Base-by-base conservation (phyloP, 2,113 vertebrate genomes). In the Capreolus pygargus region DNA sequence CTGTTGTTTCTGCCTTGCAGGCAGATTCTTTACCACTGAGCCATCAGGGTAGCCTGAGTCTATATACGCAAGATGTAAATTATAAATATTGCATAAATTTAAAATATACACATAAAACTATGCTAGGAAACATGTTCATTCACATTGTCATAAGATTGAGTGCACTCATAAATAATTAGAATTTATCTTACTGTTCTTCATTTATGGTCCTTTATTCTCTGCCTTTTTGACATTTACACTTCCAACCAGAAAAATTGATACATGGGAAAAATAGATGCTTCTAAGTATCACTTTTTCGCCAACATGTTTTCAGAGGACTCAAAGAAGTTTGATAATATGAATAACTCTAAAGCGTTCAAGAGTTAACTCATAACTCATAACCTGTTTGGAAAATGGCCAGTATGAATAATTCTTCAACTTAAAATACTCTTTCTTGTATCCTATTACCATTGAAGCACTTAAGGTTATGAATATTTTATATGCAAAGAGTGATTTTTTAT, bases 391-490 rank as follows among this genome's bases (percentile, higher is more conserved):
- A 94, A 92, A 90, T 92, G 70, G 17, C 16, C 14, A 93, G 16
- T 76, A 50, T 90, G 45, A 93, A 43, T 95, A 93, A 92, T 76
- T 86, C 54, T 90, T 95, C n/a, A 47, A 61, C 39, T 64, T 86
- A 64, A 60, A 85, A 93, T 74, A 52, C 21, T 70, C 15, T 60
- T 94, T 94, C 52, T 76, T 86, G 23, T 93, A 90, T 52, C 30
- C 43, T 94, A 60, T 95, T 86, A 89, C 21, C 21, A 60, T 7
- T 81, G 58, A 67, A 61, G 36, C 30, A 89, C 70, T 96, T 60
- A 93, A 47, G 86, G 45, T 89, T 88, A 61, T 92, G 58, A 86
- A 90, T 86, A 95, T 89, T 95, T 96, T 93, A 50, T 58, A 76
- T 50, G 50, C 21, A 84, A 58, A 70, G 25, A 93, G 64, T 79